Base-by-base conservation (phyloP, 2,888 invertebrate species). In the Spisula solida region DNA sequence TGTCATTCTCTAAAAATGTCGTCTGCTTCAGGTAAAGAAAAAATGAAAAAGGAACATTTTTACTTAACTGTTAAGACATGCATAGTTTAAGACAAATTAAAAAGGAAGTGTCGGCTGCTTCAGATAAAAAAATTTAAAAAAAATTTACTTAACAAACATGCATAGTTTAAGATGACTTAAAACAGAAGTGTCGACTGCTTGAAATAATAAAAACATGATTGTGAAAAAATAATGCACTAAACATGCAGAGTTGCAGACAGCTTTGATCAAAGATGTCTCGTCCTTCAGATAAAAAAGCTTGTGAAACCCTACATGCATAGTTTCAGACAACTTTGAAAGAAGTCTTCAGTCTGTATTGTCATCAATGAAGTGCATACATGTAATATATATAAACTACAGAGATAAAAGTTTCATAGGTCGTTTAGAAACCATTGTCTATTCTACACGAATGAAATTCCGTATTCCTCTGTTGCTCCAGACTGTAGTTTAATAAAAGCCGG, bases 381-480 rank as follows among this genome's bases (percentile, higher is more conserved):
- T 66, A 66, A 25, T 25, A 25, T 31, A 31, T 31, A n/a, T n/a
- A n/a, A n/a, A n/a, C n/a, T n/a, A n/a, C n/a, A n/a, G 41, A 75
- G 75, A 75, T 75, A 75, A 75, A 75, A 75, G 34, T 12, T 75
- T 75, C 75, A 16, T 16, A 34, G 75, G 75, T 75, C 75, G 34
- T 75, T 75, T 75, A 14, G 75, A 34, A 75, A 31, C 75, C 75
- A 75, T 75, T 75, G 75, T 75, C 29, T 75, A 18, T 16, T 34
- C 34, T 25, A 55, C 20, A 41, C 48, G 79, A 41, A 56, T 79
- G 25, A 55, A 20, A 79, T 2, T 47, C 79, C 41, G 25, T 85
- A 79, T 85, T 79, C 56, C 85, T 85, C 55, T 25, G 78, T 79
- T 78, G 70, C 85, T 78, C 51, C 55, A 85, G 79, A 85, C 78